Evolutionary conservation across 2,888 invertebrate species (phyloP).

Genomic region (Caenorhabditis macrosperma): DNA sequence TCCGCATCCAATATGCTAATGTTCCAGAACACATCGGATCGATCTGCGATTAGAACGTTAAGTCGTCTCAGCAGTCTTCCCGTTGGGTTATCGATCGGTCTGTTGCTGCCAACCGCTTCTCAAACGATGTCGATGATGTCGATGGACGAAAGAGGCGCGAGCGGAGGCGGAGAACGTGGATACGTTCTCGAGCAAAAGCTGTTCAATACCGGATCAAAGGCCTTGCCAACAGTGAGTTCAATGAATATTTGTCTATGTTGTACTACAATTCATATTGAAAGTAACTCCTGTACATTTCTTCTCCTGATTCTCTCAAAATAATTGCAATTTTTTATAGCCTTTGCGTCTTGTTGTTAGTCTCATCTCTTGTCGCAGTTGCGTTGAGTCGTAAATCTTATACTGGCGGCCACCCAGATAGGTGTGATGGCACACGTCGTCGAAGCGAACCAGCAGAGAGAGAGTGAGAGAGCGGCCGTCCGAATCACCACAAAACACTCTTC

Average conservation of each 20-base stretch:
- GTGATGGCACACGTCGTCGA: constrained; percentile 25
- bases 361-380: not conserved
- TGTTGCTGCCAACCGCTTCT: constrained; percentile 7
- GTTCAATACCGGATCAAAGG: constrained; percentile 62
- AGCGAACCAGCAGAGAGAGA: constrained; percentile 16
- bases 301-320: too few relatives aligned
- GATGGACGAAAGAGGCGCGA: constrained; percentile 44
- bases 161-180: constrained; percentile 33
- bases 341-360: not conserved
- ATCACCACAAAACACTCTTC: constrained; percentile 31
- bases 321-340: too few relatives aligned
- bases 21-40: constrained; percentile 17
- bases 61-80: constrained; percentile 3
- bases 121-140: constrained; percentile 55
- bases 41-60: constrained; percentile 1
- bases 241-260: too few relatives aligned
- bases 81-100: constrained; percentile 7
- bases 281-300: too few relatives aligned
- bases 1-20: not conserved
- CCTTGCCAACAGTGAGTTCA: constrained; percentile 62
- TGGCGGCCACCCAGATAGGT: constrained; percentile 7
- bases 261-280: not conserved
- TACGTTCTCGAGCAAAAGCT: constrained; percentile 57
- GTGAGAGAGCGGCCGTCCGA: constrained; percentile 13
- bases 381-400: constrained; percentile 21